phyloP scores from a whole-genome alignment of 2,888 invertebrate genomes.

The Ophonus ardosiacus region DNA sequence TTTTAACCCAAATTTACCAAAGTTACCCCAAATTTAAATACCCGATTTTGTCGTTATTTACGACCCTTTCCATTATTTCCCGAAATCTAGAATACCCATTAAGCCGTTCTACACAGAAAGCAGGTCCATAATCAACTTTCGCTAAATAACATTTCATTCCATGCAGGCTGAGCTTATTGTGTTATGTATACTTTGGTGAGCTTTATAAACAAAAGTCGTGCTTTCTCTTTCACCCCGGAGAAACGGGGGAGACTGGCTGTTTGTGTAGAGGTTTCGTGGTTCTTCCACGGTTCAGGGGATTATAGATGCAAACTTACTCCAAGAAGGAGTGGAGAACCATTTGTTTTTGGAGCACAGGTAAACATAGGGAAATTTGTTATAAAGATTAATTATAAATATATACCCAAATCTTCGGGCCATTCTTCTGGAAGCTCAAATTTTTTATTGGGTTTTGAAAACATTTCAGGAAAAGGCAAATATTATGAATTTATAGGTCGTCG shows the following conservation, averaged over 20 bases:
- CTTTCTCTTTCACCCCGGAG: neutral
- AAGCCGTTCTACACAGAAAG: neutral
- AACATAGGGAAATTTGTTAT: neutral
- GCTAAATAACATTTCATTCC: constrained; percentile 19
- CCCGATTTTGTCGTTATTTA: no score
- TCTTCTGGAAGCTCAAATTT: no score
- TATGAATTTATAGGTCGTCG: no score
- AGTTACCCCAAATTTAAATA: no score
- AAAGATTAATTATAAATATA: neutral
- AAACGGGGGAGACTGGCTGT: neutral
- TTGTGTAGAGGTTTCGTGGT: constrained; percentile 18
- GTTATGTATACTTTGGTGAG: constrained; percentile 29
- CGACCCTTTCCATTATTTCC: neutral
- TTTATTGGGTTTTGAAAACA: no score
- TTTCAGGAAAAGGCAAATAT: no score
- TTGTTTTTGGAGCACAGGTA: neutral
- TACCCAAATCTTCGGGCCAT: neutral
- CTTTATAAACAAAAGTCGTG: constrained; percentile 41
- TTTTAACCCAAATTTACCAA: no score
- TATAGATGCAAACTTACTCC: constrained; percentile 25
- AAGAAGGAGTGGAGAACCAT: neutral
- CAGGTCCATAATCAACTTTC: constrained; percentile 27
- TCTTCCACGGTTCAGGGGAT: constrained; percentile 5
- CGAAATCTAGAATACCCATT: neutral
- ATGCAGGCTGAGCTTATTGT: constrained; percentile 10